Conservation (phyloP, 1,140 invertebrate species). For the Thereuonema tuberculata region DNA sequence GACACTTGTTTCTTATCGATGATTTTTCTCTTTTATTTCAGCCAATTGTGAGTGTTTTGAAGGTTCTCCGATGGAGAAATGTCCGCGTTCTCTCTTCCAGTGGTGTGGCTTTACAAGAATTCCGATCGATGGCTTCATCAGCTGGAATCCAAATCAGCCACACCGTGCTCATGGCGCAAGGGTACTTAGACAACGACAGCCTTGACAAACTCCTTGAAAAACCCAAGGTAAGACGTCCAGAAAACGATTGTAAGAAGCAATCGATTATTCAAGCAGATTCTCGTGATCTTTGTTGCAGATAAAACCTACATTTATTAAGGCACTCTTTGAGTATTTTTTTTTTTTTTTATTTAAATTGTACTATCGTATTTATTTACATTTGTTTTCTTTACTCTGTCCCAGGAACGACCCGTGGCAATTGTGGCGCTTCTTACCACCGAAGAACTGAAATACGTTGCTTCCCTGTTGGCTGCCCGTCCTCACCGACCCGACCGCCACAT, state of each 20-base stretch:
- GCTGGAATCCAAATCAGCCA: neutral
- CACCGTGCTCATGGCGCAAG: neutral
- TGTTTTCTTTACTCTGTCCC: neutral
- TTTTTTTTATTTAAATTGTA: neutral
- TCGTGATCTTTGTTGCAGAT: neutral
- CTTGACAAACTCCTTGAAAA: too few species aligned
- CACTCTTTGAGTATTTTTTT: neutral
- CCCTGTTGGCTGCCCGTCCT: neutral
- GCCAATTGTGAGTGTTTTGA: neutral
- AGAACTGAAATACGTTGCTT: neutral
- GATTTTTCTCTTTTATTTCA: neutral
- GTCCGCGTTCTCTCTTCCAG: neutral
- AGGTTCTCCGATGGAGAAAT: neutral
- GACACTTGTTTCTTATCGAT: too few species aligned
- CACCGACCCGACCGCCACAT: neutral
- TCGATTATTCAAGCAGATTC: neutral
- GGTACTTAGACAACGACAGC: neutral
- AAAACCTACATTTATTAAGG: neutral
- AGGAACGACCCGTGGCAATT: neutral
- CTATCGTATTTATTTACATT: neutral
- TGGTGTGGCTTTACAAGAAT: neutral
- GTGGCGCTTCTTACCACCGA: neutral
- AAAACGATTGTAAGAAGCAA: too few species aligned
- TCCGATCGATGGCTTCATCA: neutral
- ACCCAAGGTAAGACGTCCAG: too few species aligned